Evolutionary conservation across 2,113 vertebrate genomes (phyloP).

Genomic region (Scolopax mira): DNA sequence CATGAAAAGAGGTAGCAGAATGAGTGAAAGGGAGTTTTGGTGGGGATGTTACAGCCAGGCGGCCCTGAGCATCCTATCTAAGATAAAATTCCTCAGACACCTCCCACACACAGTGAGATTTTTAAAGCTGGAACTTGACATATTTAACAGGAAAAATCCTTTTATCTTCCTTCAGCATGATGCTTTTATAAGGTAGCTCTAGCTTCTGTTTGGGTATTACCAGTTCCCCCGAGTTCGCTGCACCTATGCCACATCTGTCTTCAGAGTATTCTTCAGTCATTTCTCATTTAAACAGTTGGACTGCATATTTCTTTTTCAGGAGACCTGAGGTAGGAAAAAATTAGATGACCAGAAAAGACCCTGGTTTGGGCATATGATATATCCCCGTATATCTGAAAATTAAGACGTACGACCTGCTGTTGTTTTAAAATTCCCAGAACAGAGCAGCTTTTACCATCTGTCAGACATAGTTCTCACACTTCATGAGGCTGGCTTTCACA

Average conservation of each 20-base stretch:
- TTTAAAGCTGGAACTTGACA: background rate
- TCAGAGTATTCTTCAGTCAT: background rate
- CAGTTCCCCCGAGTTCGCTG: background rate
- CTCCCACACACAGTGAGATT: background rate
- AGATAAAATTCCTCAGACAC: background rate
- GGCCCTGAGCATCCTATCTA: background rate
- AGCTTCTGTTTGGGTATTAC: background rate
- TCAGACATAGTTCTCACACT: constrained; percentile 24
- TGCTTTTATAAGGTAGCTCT: background rate
- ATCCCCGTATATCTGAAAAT: background rate
- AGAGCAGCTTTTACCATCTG: constrained; percentile 14
- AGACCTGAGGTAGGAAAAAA: background rate
- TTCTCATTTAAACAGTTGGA: background rate
- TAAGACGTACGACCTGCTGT: background rate
- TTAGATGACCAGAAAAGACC: background rate
- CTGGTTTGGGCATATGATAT: background rate
- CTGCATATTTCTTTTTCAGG: background rate
- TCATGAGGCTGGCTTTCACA: background rate
- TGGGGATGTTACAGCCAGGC: background rate
- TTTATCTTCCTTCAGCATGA: background rate
- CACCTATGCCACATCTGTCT: background rate
- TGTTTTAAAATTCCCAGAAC: constrained; percentile 3
- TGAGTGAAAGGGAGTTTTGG: background rate
- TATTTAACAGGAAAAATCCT: background rate
- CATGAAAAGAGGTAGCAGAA: background rate